Percentiles rank a stretch among this genome's conserved stretches.
phyloP scores from a whole-genome alignment of 2,888 invertebrate genomes.

The Cabera pusaria region DNA sequence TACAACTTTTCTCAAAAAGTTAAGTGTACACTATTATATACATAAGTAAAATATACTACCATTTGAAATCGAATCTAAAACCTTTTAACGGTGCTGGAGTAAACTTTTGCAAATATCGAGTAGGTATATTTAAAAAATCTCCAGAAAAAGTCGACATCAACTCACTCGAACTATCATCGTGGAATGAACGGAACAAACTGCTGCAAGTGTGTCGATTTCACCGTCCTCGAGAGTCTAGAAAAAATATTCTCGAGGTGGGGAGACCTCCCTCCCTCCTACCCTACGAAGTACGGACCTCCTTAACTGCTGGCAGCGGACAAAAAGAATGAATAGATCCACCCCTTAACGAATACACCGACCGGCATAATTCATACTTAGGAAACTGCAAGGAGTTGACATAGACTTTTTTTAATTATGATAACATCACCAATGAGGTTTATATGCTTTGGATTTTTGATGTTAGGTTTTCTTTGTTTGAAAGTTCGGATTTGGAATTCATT shows the following conservation, averaged over 20 bases:
- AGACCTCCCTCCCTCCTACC: conserved; percentile 35
- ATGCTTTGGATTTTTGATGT: conserved; percentile 17
- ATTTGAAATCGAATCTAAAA: too few relatives aligned
- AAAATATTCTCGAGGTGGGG: conserved; percentile 81
- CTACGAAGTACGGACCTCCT: conserved; percentile 64
- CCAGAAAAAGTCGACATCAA: conserved; percentile 53
- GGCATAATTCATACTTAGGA: conserved; percentile 83
- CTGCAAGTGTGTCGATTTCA: conserved; percentile 82
- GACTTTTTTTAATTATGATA: conserved; percentile 52
- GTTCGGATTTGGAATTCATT: too few relatives aligned
- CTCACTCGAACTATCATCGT: conserved; percentile 78
- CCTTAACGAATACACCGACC: conserved; percentile 83
- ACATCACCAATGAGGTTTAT: conserved; percentile 45
- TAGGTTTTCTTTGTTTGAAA: conserved; percentile 6
- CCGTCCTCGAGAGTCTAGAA: conserved; percentile 76
- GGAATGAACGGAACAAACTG: conserved; percentile 74
- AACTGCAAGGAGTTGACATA: conserved; percentile 79
- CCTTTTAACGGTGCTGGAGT: too few relatives aligned
- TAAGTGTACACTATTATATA: too few relatives aligned
- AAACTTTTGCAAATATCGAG: too few relatives aligned
- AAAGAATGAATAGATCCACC: conserved; percentile 83
- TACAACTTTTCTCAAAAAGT: too few relatives aligned
- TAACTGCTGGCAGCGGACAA: conserved; percentile 79
- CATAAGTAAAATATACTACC: too few relatives aligned
- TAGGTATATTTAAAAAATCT: too few relatives aligned